phyloP scores from a whole-genome alignment of 2,888 invertebrate genomes.

The Eupithecia vulgata region DNA sequence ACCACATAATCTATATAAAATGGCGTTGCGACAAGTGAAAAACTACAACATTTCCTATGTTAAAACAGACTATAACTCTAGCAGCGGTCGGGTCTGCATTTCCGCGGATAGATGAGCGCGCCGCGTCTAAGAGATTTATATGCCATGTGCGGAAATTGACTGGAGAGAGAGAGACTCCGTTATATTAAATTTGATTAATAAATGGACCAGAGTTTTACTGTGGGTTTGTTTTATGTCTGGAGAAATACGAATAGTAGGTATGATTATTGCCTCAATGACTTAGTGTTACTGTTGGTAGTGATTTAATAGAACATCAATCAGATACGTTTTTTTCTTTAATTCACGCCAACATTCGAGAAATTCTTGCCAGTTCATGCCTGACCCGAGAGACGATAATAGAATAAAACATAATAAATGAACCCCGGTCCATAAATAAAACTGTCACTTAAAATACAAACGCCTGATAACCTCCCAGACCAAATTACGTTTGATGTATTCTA shows the following conservation, averaged over 20 bases:
- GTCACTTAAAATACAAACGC: constrained; percentile 7
- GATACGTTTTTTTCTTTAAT: not conserved
- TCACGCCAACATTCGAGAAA: not conserved
- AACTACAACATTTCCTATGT: constrained; percentile 77
- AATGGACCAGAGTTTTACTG: constrained; percentile 17
- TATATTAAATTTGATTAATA: constrained; percentile 45
- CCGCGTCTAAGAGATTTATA: constrained; percentile 75
- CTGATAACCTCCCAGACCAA: constrained; percentile 1
- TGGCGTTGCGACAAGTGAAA: constrained; percentile 60
- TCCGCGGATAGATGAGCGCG: constrained; percentile 68
- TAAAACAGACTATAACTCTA: constrained; percentile 73
- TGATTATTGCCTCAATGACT: not conserved
- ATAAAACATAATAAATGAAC: constrained; percentile 11
- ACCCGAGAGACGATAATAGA: constrained; percentile 6
- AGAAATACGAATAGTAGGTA: not conserved
- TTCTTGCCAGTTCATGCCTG: not conserved
- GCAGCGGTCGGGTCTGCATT: constrained; percentile 69
- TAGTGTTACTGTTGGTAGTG: not conserved
- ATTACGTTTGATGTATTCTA: constrained; percentile 11
- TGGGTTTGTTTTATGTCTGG: constrained; percentile 10
- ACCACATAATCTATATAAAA: constrained; percentile 42
- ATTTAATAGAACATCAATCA: not conserved
- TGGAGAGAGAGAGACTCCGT: constrained; percentile 44
- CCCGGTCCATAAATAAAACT: constrained; percentile 5
- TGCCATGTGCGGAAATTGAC: constrained; percentile 75